Evolutionary conservation across 1,140 invertebrate genomes (phyloP).

Genomic region (Andricus grossulariae): DNA sequence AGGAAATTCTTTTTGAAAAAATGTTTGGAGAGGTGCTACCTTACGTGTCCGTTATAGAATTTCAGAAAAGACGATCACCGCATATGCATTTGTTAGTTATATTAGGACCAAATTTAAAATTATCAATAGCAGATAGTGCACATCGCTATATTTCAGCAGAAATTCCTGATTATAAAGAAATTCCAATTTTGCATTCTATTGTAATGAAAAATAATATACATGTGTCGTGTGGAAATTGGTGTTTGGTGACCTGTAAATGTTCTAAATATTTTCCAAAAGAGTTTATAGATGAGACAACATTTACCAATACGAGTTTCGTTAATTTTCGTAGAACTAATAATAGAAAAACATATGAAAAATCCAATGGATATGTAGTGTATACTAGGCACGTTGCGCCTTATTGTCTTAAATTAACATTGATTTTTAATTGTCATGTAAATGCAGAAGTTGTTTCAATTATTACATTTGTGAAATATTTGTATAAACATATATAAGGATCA

Average conservation of each 20-base stretch:
- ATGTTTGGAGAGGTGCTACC: too few species aligned
- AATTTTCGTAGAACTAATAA: conserved; percentile 30
- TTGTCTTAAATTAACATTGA: conserved; percentile 11
- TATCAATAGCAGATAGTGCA: too few species aligned
- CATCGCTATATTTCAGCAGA: too few species aligned
- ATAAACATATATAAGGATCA: too few species aligned
- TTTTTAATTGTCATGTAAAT: conserved; percentile 33
- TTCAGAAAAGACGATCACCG: too few species aligned
- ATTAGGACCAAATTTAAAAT: too few species aligned
- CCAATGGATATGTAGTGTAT: conserved; percentile 18
- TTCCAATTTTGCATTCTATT: too few species aligned
- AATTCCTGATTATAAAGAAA: too few species aligned
- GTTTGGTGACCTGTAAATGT: background rate
- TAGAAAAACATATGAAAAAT: conserved; percentile 11
- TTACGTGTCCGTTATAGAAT: too few species aligned
- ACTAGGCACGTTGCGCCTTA: conserved; percentile 26
- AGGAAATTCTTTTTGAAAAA: too few species aligned
- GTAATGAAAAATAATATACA: background rate
- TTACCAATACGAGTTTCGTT: conserved; percentile 29
- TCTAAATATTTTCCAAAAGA: conserved; percentile 30
- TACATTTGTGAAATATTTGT: background rate
- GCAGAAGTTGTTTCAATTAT: conserved; percentile 30
- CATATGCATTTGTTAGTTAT: too few species aligned
- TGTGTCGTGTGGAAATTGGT: background rate
- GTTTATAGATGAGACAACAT: conserved; percentile 27